These are phyloP conservation scores for Phaenicophaeus curvirostris DNA, from an alignment of 2,797 vertebrate species.

Conservation along the genomic window DNA sequence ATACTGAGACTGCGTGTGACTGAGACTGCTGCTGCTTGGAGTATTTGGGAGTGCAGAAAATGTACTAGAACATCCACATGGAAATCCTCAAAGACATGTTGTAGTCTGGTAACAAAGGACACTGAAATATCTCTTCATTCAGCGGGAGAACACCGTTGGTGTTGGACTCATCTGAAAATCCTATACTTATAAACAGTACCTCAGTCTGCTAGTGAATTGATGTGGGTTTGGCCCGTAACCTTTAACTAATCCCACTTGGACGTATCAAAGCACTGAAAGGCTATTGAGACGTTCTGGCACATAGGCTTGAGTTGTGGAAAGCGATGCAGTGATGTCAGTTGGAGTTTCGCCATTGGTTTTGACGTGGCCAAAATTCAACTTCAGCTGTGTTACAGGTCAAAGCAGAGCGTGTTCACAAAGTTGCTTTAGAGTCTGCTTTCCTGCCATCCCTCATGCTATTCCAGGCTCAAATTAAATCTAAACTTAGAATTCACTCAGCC, in stretches of 20 bases:
- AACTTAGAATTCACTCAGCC: slow-evolving; percentile 28
- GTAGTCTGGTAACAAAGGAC: background rate
- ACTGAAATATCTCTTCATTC: background rate
- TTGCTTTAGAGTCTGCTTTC: slow-evolving; percentile 25
- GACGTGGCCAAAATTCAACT: slow-evolving; percentile 11
- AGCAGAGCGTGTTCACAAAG: slow-evolving; percentile 25
- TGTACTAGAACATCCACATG: rapidly evolving
- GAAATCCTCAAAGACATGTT: background rate
- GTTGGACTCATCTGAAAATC: background rate
- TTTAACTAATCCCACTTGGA: background rate
- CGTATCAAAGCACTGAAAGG: background rate
- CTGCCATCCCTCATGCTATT: slow-evolving; percentile 16
- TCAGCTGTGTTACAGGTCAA: slow-evolving; percentile 44
- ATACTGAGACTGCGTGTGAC: background rate
- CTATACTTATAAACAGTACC: background rate
- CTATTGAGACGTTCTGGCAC: slow-evolving; percentile 26
- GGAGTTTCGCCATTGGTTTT: slow-evolving; percentile 12
- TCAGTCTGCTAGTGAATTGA: background rate
- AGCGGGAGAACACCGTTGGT: background rate
- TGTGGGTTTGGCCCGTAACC: background rate
- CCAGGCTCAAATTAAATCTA: slow-evolving; percentile 33
- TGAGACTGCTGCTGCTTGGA: background rate
- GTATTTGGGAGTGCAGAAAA: background rate
- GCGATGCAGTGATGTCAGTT: slow-evolving; percentile 22
- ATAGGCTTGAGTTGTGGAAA: background rate